phyloP scores from a whole-genome alignment of 2,113 vertebrate species.

The Odobenus rosmarus region DNA sequence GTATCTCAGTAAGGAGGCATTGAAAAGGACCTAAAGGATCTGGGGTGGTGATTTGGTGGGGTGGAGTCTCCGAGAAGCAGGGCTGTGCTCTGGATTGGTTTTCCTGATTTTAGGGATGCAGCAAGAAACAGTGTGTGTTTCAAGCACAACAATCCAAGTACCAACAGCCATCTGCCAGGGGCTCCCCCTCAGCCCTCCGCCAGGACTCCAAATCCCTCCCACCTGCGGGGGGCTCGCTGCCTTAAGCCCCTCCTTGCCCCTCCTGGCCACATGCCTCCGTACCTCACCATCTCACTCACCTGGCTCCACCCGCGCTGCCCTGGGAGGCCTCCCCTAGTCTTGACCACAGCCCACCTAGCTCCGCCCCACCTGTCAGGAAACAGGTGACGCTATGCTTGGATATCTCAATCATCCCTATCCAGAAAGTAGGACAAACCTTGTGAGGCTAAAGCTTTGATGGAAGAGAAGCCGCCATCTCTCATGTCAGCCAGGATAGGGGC shows the following conservation, averaged over 20 bases:
- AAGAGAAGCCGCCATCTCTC: neutral
- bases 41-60: neutral
- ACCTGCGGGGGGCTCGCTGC: fast-evolving
- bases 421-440: fast-evolving
- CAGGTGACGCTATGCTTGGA: neutral
- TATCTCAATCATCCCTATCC: neutral
- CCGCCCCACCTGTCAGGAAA: neutral
- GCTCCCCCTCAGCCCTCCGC: neutral
- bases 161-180: neutral
- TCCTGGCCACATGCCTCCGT: neutral
- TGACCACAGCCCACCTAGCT: no score
- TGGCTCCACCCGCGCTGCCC: neutral
- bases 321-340: neutral
- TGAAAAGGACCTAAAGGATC: neutral
- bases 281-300: fast-evolving
- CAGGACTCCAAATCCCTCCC: neutral
- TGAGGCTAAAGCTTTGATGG: neutral
- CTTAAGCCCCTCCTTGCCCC: no score
- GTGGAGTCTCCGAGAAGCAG: neutral
- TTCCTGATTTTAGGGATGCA: neutral
- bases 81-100: no score
- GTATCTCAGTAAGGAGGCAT: neutral
- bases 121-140: neutral
- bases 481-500: neutral
- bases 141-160: neutral